These are phyloP conservation scores for Clarias batrachus DNA, from an alignment of 2,113 vertebrate genomes.

Conservation along the genomic window DNA sequence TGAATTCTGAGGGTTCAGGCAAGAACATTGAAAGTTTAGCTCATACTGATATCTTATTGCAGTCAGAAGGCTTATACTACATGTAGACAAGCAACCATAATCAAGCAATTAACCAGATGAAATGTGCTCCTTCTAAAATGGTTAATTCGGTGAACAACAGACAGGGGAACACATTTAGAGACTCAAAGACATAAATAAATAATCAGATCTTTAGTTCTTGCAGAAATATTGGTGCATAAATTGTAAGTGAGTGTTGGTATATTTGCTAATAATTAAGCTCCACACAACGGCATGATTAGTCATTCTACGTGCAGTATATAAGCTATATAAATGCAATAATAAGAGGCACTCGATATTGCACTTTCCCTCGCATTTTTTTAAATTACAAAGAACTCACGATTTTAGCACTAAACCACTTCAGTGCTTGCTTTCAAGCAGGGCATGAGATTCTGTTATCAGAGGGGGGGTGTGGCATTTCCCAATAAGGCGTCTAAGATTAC, in stretches of 20 bases:
- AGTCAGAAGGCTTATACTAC: not conserved
- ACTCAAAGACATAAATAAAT: constrained; percentile 1
- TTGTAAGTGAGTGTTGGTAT: not conserved
- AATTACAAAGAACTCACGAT: too few relatives aligned
- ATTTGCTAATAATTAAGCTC: not conserved
- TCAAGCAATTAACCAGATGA: constrained; percentile 57
- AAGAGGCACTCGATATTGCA: too few relatives aligned
- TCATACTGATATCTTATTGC: constrained; percentile 32
- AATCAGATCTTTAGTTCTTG: not conserved
- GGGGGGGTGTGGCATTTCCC: too few relatives aligned
- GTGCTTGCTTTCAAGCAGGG: too few relatives aligned
- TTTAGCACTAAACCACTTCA: too few relatives aligned
- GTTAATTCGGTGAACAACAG: constrained; percentile 44
- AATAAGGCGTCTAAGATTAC: too few relatives aligned
- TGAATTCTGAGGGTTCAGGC: not conserved
- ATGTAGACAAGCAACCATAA: not conserved
- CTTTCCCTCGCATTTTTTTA: too few relatives aligned
- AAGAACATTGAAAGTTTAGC: not conserved
- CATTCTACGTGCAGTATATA: not conserved
- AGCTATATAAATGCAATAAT: not conserved
- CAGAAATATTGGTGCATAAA: not conserved
- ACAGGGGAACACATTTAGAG: constrained; percentile 14
- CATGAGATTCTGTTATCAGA: too few relatives aligned
- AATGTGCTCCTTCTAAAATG: constrained; percentile 53
- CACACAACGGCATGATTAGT: not conserved